These are phyloP conservation scores for Cantharis rufa DNA, from an alignment of 2,888 invertebrate species.

Conservation along the genomic window DNA sequence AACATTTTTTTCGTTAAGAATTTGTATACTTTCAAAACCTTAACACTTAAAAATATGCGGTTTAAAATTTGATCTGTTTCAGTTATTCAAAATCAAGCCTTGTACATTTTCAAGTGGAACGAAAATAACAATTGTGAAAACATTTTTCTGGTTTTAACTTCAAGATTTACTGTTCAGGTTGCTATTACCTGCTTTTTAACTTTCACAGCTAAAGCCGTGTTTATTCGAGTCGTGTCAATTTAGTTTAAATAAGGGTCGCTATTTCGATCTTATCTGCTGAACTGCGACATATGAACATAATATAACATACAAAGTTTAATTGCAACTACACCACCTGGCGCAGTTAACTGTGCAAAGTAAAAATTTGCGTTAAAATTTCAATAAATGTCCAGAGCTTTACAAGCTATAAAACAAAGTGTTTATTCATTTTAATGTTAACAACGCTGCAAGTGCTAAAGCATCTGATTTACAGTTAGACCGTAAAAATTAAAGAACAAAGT, in stretches of 20 bases:
- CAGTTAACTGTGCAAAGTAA: not conserved
- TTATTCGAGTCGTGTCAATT: not conserved
- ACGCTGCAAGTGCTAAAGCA: not conserved
- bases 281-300: not conserved
- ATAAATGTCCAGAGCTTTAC: not conserved
- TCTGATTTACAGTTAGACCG: not conserved
- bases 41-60: not conserved
- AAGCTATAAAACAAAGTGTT: not conserved
- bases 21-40: not conserved
- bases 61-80: not conserved
- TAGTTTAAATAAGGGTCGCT: not conserved
- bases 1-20: too few species aligned
- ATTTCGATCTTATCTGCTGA: not conserved
- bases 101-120: not conserved
- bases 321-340: not conserved
- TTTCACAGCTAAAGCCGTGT: not conserved
- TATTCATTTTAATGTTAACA: not conserved
- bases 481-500: not conserved
- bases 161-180: not conserved
- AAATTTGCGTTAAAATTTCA: not conserved
- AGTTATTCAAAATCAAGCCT: too few species aligned
- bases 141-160: not conserved
- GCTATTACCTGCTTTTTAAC: not conserved
- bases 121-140: not conserved
- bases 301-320: not conserved